Percentiles rank a stretch among this genome's conserved stretches.
Evolutionary conservation across 2,888 invertebrate genomes (phyloP).

Genomic region (Pammene fasciana): DNA sequence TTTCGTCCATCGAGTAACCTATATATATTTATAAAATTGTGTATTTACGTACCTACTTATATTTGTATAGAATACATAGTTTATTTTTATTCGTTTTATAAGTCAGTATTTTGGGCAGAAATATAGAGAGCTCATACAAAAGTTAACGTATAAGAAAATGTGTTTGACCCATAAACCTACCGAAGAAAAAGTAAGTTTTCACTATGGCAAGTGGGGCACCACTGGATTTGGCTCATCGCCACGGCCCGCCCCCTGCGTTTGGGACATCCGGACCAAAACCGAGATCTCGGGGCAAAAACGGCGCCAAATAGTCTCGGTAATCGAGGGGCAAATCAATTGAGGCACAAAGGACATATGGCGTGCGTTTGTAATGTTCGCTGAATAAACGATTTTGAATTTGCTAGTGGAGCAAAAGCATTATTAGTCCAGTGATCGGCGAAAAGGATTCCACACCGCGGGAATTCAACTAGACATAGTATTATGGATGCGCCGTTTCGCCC

Average conservation of each 20-base stretch:
- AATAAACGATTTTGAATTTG: neutral
- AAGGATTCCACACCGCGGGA: no score
- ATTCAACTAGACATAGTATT: no score
- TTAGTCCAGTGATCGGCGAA: no score
- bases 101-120: no score
- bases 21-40: no score
- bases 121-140: no score
- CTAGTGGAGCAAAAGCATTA: neutral
- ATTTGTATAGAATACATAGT: no score
- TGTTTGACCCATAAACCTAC: neutral
- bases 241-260: slow-evolving; percentile 5
- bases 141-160: no score
- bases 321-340: neutral
- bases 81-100: no score
- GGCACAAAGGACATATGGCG: slow-evolving; percentile 1
- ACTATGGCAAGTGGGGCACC: slow-evolving; percentile 2
- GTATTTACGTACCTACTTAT: no score
- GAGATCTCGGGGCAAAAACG: neutral
- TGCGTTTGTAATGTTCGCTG: neutral
- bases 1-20: no score
- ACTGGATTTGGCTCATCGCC: neutral
- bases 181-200: neutral
- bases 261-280: slow-evolving; percentile 1
- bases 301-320: slow-evolving; percentile 9
- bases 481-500: no score